phyloP scores from a whole-genome alignment of 2,888 invertebrate species.

The Epirrhoe tristata region DNA sequence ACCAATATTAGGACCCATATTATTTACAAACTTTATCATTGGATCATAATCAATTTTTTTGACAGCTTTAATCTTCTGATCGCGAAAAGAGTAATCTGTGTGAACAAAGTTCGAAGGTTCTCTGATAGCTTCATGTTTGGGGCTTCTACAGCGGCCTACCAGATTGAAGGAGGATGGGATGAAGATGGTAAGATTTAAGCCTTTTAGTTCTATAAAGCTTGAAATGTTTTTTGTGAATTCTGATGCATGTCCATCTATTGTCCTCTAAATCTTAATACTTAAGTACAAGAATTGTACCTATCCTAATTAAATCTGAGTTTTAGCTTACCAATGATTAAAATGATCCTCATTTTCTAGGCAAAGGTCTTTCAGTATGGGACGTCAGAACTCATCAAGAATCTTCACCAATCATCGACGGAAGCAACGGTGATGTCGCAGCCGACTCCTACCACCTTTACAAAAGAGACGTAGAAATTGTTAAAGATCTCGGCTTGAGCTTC shows the following conservation, averaged over 20 bases:
- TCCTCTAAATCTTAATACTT: no score
- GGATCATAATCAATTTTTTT: slow-evolving; percentile 19
- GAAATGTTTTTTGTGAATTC: no score
- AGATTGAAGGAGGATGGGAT: slow-evolving; percentile 85
- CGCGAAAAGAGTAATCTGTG: slow-evolving; percentile 37
- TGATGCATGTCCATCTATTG: not conserved
- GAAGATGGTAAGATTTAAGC: slow-evolving; percentile 73
- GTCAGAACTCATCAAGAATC: slow-evolving; percentile 55
- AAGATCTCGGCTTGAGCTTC: slow-evolving; percentile 76
- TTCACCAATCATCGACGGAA: slow-evolving; percentile 58
- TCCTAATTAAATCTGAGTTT: not conserved
- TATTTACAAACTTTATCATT: slow-evolving; percentile 4
- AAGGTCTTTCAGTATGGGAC: slow-evolving; percentile 86
- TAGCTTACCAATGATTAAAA: not conserved
- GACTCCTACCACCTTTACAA: slow-evolving; percentile 87
- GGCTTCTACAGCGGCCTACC: slow-evolving; percentile 80
- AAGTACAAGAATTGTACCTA: no score
- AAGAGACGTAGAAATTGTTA: slow-evolving; percentile 77
- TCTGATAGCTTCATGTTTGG: slow-evolving; percentile 67
- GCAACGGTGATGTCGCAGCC: slow-evolving; percentile 86
- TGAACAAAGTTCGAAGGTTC: slow-evolving; percentile 56
- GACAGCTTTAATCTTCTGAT: slow-evolving; percentile 50
- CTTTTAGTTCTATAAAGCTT: no score
- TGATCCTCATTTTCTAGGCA: slow-evolving; percentile 67
- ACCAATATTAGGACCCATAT: not conserved